Base-by-base conservation (phyloP, 2,113 vertebrate species). In the Myodes glareolus region DNA sequence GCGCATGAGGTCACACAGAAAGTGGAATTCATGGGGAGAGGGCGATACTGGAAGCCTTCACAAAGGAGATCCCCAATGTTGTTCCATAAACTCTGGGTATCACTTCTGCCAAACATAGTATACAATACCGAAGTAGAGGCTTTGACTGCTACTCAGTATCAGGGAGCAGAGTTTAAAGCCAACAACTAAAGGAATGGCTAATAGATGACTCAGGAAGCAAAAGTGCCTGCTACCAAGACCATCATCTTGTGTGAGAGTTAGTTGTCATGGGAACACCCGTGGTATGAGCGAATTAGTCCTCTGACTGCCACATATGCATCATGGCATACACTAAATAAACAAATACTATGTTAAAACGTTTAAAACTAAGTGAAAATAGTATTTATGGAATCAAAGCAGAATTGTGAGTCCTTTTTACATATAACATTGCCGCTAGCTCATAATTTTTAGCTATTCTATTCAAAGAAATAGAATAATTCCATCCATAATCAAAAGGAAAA, bases 1-100 rank as follows among this genome's bases (percentile, higher is more conserved):
- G 11, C 5, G 31, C 5, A 0, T 17, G 27, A 47, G 45, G 5
- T 80, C 7, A 58, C 31, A 47, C 6, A 78, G 21, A 33, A 61
- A 50, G 39, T 63, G 39, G 13, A 70, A 61, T 36, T 16, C 23
- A 52, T 52, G 45, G 12, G 61, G 16, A 50, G 3, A 9, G 5
- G 0, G 1, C 4, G 5, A 14, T 17, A 14, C 13, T 21, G 17
- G 21, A 9, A n/a, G 45, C 25, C 23, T 10, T 1, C 1, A 21
- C 12, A 25, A 11, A 72, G 5, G 36, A 25, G 25, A 47, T 21
- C 47, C 16, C 17, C 27, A 45, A 31, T 8, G n/a, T 29, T 75
- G 8, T 29, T n/a, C 2, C 65, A 19, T 13, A 47, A 88, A 75
- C 45, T 52, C 67, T 39, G 29, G 50, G 36, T 16, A 70, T 25